Percentiles rank a stretch among this genome's conserved stretches.
These are phyloP conservation scores for Lophius americanus DNA, from an alignment of 2,797 vertebrate species.

Conservation along the genomic window DNA sequence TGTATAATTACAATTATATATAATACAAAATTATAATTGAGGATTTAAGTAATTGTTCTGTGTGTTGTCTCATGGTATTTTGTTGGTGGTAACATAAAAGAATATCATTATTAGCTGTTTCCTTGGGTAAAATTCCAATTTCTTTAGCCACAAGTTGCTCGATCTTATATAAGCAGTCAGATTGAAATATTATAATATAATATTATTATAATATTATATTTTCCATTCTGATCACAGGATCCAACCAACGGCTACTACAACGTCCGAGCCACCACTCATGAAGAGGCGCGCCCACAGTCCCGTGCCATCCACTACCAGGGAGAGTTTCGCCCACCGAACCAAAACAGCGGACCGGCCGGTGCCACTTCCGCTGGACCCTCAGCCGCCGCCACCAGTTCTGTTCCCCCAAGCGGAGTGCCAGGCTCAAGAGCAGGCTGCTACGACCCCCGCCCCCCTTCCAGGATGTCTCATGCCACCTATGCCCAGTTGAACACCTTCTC, in stretches of 20 bases:
- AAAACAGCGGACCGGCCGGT: constrained; percentile 57
- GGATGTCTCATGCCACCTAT: constrained; percentile 91
- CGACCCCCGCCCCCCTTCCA: constrained; percentile 88
- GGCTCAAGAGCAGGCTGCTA: constrained; percentile 84
- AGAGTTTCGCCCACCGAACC: constrained; percentile 88
- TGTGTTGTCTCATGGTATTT: no score
- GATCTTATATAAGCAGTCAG: no score
- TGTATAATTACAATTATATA: no score
- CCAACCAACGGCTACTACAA: constrained; percentile 98
- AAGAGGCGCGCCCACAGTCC: constrained; percentile 87
- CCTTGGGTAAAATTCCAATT: no score
- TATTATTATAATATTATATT: no score
- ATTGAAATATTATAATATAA: no score
- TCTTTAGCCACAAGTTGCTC: no score
- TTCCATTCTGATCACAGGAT: constrained; percentile 79
- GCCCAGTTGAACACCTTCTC: constrained; percentile 92
- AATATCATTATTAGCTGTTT: no score
- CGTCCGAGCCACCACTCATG: constrained; percentile 89
- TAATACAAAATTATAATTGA: no score
- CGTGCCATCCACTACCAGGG: constrained; percentile 87
- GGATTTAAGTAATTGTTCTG: no score
- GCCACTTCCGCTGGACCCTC: constrained; percentile 65
- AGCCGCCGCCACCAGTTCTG: constrained; percentile 53
- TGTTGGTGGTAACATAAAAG: no score
- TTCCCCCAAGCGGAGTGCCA: constrained; percentile 64